Base-by-base conservation (phyloP, 2,113 vertebrate genomes). In the Sterna hirundo region DNA sequence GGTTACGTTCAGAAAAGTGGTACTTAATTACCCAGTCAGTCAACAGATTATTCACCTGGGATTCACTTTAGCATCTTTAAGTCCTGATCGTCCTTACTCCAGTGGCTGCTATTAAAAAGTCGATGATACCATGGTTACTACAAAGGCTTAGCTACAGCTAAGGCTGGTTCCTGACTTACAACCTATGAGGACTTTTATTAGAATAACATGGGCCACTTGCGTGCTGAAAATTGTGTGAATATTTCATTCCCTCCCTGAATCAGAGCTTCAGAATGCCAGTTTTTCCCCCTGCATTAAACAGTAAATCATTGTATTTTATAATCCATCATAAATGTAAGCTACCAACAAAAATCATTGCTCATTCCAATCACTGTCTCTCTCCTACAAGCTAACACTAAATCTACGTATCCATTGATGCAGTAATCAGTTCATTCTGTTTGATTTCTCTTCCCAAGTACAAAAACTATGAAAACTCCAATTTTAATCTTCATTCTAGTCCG, bases 251-350 rank as follows among this genome's bases (percentile, higher is more conserved):
- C 22, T 76, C 21, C 26, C 62, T 44, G 22, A 91, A 77, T 66
- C 77, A 93, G 90, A 91, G 47, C 60, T 87, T 26, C 26, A 61
- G 60, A 81, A 77, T 55, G 42, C 42, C 78, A 64, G 68, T 23
- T 84, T 85, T 85, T 54, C 75, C 42, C 22, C 27, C 42, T 80
- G 78, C 46, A 69, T 88, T 91, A 91, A 95, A 80, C 0, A 95
- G 62, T 85, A 95, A 95, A 94, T 90, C 51, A 95, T 2, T 69
- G 84, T 47, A 76, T 66, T 97, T 89, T 87, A 85, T 85, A 93
- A 85, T 87, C 83, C 65, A 64, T 87, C 83, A 75, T 34, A 64
- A 94, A 94, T 57, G 57, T 11, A 51, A 82, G 69, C 15, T 47
- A 62, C 54, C 66, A 74, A 55, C 71, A 54, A 66, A 83, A 87